Evolutionary conservation across 2,113 vertebrate genomes (phyloP), one percentile per base, ranked within the genome.

Genomic region (Apistogramma diplotaenia): DNA sequence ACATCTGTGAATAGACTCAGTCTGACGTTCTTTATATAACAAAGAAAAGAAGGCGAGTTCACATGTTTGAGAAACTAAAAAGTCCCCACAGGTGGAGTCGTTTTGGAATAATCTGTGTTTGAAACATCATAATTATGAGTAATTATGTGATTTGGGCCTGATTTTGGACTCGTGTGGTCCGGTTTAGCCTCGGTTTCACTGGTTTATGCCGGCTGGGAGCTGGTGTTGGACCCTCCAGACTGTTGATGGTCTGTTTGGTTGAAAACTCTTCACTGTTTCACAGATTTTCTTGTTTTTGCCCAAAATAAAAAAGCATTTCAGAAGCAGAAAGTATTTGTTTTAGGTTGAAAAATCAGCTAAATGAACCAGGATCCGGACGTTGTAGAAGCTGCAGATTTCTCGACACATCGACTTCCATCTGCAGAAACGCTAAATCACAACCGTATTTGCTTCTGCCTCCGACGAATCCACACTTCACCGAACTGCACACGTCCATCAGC

Each of bases 401-500:
- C 19, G 37, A 29, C 65, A 29, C 19, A 49, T 70, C 29, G 65
- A 31, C 18, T 31, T 70, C 51, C 49, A 51, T 70, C 65, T 70
- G 65, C 65, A 70, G 1, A n/a, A 70, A 51, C 43, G 31, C 51
- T 19, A 51, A 3, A 51, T 70, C 65, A 70, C 65, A 31, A 51
- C 51, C 51, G n/a, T 25, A 70, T 70, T 70, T 70, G 43, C 40
- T 1, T 43, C 62, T 37, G 56, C 54, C 72, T 37, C 58, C 23
- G 57, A 65, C 13, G 35, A 29, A 10, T n/a, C 73, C 61, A 43
- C 18, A 3, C 74, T n/a, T 21, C 61, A 46, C 40, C 81, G 27
- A 79, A 65, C 76, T 70, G 71, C 70, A 59, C 81, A 78, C 79
- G 82, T 89, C 89, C 82, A 35, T 92, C 91, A 90, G 56, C 51